Conservation (phyloP, 2,797 vertebrate species). For the Galaxias olidus region DNA sequence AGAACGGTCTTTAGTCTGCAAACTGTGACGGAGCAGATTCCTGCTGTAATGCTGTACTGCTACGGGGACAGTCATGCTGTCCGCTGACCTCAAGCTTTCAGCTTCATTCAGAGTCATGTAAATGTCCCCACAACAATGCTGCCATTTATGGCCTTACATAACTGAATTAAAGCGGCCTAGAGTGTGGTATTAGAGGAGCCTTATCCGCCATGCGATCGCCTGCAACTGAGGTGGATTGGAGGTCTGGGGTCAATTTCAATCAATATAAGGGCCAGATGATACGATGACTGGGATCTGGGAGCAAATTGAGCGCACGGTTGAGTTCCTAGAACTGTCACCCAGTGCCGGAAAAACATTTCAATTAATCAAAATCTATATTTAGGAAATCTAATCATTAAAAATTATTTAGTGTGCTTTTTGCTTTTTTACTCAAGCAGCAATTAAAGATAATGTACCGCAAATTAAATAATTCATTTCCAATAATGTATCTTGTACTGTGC, state of each 20-base stretch:
- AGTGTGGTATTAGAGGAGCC: slow-evolving; percentile 55
- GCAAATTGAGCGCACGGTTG: slow-evolving; percentile 13
- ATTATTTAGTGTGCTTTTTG: too few relatives aligned
- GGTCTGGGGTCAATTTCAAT: slow-evolving; percentile 46
- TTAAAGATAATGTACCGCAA: too few relatives aligned
- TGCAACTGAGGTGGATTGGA: slow-evolving; percentile 31
- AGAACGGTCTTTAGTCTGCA: too few relatives aligned
- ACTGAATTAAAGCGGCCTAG: slow-evolving; percentile 62
- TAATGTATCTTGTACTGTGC: not conserved
- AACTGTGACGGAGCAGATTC: not conserved
- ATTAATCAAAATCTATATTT: too few relatives aligned
- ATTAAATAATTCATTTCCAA: too few relatives aligned
- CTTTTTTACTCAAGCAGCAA: too few relatives aligned
- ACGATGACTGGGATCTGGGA: slow-evolving; percentile 27
- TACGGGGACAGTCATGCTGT: not conserved
- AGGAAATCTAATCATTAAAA: too few relatives aligned
- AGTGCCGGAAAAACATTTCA: slow-evolving; percentile 3
- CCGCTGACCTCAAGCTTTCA: slow-evolving; percentile 26
- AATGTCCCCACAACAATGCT: slow-evolving; percentile 60
- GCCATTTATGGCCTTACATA: slow-evolving; percentile 57
- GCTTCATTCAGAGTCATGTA: slow-evolving; percentile 36
- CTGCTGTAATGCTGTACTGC: too few relatives aligned
- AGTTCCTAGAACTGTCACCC: slow-evolving; percentile 3
- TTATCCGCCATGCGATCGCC: slow-evolving; percentile 33
- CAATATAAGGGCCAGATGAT: slow-evolving; percentile 44